These are phyloP conservation scores for Phenganax stokvisi DNA, from an alignment of 92 coral and sea anemone genomes.

Conservation along the genomic window DNA sequence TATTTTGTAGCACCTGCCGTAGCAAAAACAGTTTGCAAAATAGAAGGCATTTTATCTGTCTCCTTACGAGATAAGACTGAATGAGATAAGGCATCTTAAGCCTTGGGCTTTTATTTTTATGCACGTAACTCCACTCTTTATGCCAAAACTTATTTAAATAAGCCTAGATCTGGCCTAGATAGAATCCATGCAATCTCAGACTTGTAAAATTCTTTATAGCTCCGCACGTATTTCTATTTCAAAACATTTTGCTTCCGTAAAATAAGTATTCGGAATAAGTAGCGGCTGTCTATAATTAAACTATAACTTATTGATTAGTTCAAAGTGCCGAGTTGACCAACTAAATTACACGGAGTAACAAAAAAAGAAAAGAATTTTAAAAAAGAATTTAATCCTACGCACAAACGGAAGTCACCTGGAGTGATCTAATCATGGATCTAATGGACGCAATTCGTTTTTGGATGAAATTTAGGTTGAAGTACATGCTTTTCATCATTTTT, in stretches of 20 bases:
- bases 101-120: no score
- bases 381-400: slow-evolving; percentile 2
- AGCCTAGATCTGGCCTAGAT: no score
- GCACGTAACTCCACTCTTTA: no score
- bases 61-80: background rate
- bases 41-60: background rate
- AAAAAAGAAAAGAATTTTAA: slow-evolving; percentile 9
- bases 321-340: slow-evolving; percentile 1
- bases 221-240: no score
- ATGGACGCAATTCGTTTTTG: slow-evolving; percentile 1
- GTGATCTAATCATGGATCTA: background rate
- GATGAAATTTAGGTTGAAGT: no score
- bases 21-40: background rate
- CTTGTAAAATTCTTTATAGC: no score
- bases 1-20: slow-evolving; percentile 3
- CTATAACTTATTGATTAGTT: slow-evolving; percentile 7
- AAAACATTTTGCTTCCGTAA: background rate
- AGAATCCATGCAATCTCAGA: no score
- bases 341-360: background rate
- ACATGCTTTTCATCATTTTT: no score
- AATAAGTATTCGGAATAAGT: background rate
- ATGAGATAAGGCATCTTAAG: no score
- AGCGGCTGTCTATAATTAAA: slow-evolving; percentile 6
- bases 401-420: background rate
- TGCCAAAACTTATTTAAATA: no score